Conservation (phyloP, 2,797 vertebrate genomes). For the Sebastes alutus region DNA sequence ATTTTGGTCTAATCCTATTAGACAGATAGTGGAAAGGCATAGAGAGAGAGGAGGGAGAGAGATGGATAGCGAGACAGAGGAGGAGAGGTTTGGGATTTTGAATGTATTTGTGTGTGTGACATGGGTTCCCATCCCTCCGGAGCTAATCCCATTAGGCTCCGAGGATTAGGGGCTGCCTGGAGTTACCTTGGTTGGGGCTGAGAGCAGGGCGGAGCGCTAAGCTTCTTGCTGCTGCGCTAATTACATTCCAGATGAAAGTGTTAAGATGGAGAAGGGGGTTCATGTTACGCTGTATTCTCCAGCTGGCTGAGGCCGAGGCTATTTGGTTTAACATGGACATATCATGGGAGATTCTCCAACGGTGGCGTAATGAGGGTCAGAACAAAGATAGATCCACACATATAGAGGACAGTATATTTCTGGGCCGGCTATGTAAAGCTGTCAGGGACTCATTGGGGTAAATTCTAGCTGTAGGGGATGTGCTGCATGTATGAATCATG, state of each 20-base stretch:
- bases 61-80: constrained; percentile 36
- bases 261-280: constrained; percentile 52
- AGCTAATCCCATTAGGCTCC: constrained; percentile 83
- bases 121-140: constrained; percentile 72
- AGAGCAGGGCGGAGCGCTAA: constrained; percentile 68
- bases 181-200: constrained; percentile 73
- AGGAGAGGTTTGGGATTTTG: constrained; percentile 45
- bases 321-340: constrained; percentile 45
- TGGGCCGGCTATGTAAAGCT: constrained; percentile 20
- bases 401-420: constrained; percentile 1
- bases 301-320: constrained; percentile 12
- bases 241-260: constrained; percentile 83
- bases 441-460: constrained; percentile 13
- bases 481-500: constrained; percentile 19
- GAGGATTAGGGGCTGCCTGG: constrained; percentile 77
- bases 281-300: constrained; percentile 33
- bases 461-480: constrained; percentile 33
- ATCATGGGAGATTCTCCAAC: constrained; percentile 40
- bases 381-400: constrained; percentile 7
- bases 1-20: constrained; percentile 66
- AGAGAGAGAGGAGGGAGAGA: neutral
- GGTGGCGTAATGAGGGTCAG: constrained; percentile 25
- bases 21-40: constrained; percentile 39
- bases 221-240: constrained; percentile 78
- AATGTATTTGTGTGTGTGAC: constrained; percentile 66